Evolutionary conservation across 2,888 invertebrate genomes (phyloP), one percentile per base, ranked within the genome.

Genomic region (Caradrina clavipalpis): DNA sequence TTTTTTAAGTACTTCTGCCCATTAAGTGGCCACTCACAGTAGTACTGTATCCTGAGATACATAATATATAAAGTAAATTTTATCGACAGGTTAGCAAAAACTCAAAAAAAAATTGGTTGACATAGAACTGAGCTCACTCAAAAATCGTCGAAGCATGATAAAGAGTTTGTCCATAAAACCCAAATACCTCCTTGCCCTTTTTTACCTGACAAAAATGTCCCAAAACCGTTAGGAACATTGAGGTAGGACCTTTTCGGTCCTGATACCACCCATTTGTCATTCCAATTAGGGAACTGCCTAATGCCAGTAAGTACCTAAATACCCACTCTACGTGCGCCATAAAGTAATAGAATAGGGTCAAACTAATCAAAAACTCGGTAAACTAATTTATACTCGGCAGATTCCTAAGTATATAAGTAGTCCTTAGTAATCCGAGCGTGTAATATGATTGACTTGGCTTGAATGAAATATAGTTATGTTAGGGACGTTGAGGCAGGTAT

Each of bases 391-490:
- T 66, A 35, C 53, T 21, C 66, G 53, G 58, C 31, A 45, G 56
- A 49, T 69, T 58, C 17, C 13, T 67, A 67, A 79, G 74, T 63
- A 63, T 53, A 35, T 77, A 78, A 78, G 79, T 66, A 66, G 54
- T 21, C 21, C 35, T 19, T 55, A 61, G 57, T 50, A 39, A 57
- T 45, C 45, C 7, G 22, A 54, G 26, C 60, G 13, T 64, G 53
- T 74, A 31, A 63, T 54, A 31, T 57, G 47, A 66, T 63, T 66
- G 57, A 47, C 45, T 19, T 51, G 42, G 45, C 17, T 45, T 15
- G 17, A 45, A 17, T 45, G 45, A 17, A 45, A 45, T 15, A 15
- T 45, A 15, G 17, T 45, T 45, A 45, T 45, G 45, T 45, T 13
- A 15, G 13, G 15, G 13, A 13, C 8, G 17, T 45, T 45, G 17